phyloP scores from a whole-genome alignment of 2,113 vertebrate species.

The Osmerus eperlanus region DNA sequence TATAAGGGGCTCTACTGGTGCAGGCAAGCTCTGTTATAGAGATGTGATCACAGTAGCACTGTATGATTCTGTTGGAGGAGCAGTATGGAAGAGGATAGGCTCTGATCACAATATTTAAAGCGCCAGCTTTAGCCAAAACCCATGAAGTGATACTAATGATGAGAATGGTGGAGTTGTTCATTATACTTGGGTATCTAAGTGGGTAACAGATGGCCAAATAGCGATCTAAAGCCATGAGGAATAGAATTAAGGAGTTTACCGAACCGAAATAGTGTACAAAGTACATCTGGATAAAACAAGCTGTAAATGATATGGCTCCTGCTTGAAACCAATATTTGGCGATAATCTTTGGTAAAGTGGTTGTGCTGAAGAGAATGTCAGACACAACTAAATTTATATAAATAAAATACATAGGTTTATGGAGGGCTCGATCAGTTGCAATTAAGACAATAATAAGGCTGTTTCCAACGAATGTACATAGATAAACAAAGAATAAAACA shows the following conservation, averaged over 20 bases:
- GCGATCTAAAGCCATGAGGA: conserved; percentile 65
- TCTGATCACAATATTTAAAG: conserved; percentile 36
- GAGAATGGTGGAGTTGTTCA: conserved; percentile 45
- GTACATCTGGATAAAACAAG: conserved; percentile 52
- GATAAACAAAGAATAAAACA: conserved; percentile 39
- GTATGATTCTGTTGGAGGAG: conserved; percentile 51
- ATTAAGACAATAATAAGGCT: conserved; percentile 27
- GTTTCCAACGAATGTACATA: conserved; percentile 41
- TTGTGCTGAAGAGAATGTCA: conserved; percentile 49
- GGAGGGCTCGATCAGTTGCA: conserved; percentile 28
- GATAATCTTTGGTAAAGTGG: conserved; percentile 51
- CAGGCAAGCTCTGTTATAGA: conserved; percentile 56
- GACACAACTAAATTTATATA: conserved; percentile 39
- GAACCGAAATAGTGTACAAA: conserved; percentile 52
- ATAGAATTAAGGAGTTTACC: conserved; percentile 42
- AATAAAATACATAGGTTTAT: conserved; percentile 51
- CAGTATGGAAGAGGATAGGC: conserved; percentile 65
- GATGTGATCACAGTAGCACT: conserved; percentile 65
- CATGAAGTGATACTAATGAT: conserved; percentile 46
- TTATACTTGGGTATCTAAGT: conserved; percentile 44
- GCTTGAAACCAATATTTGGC: conserved; percentile 43
- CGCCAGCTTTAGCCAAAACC: conserved; percentile 1
- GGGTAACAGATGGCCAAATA: conserved; percentile 64
- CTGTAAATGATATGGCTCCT: conserved; percentile 31
- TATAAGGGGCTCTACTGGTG: conserved; percentile 41